Conservation (phyloP, 2,888 invertebrate species). For the Rhogogaster chlorosoma region DNA sequence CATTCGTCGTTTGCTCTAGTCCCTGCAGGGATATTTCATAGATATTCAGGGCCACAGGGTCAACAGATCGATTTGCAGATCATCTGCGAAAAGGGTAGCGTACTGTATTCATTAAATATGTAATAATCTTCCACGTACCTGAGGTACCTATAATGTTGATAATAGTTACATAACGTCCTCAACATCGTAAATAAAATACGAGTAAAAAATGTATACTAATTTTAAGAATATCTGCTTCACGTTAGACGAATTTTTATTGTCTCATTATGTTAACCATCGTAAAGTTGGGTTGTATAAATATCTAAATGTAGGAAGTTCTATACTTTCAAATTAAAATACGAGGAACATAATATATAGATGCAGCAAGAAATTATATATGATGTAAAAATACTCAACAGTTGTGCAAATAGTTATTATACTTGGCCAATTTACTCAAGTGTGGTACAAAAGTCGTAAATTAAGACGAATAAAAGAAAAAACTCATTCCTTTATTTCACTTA, state of each 20-base stretch:
- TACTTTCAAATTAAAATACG: not conserved
- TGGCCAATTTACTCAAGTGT: not conserved
- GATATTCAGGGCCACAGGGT: not conserved
- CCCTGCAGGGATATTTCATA: no score
- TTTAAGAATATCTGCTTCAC: not conserved
- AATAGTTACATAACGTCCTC: not conserved
- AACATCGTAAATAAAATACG: not conserved
- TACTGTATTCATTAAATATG: not conserved
- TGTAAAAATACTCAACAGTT: not conserved
- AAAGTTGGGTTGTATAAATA: no score
- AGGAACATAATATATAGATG: not conserved
- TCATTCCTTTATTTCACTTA: not conserved
- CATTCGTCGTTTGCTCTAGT: no score
- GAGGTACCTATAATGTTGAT: not conserved
- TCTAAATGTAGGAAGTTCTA: not conserved
- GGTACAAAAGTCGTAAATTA: not conserved
- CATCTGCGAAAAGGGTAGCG: not conserved
- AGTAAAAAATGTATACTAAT: not conserved
- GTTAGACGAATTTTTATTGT: not conserved
- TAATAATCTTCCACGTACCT: no score
- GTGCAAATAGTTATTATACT: not conserved
- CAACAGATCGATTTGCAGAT: not conserved
- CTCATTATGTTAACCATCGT: no score
- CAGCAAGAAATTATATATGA: not conserved
- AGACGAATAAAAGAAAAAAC: not conserved